A percentile compares a stretch with the other conserved stretches of the same genome.
These are phyloP conservation scores for Pantala flavescens DNA, from an alignment of 1,140 invertebrate species.

Conservation along the genomic window DNA sequence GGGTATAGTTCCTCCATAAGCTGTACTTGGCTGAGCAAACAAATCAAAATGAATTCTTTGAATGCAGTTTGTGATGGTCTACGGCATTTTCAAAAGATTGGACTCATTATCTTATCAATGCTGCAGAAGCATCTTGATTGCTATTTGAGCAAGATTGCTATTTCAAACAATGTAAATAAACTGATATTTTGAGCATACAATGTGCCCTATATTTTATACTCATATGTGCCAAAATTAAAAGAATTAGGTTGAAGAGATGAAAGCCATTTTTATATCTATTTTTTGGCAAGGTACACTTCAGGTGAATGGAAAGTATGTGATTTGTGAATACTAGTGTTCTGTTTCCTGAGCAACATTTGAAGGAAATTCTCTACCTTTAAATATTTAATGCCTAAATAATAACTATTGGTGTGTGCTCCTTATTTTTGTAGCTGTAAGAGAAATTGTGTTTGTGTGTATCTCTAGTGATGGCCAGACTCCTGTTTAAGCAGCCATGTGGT, in stretches of 20 bases:
- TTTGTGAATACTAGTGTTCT: not conserved
- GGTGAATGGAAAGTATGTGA: not conserved
- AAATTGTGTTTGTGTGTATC: not conserved
- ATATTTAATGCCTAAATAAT: not conserved
- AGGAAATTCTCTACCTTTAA: not conserved
- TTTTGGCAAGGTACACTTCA: constrained; percentile 4
- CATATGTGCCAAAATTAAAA: not conserved
- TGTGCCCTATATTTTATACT: not conserved
- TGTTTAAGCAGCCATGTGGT: not conserved
- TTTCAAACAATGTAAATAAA: not conserved
- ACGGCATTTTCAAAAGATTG: not conserved
- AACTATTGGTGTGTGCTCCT: not conserved
- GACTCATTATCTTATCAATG: not conserved
- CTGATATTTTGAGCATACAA: not conserved
- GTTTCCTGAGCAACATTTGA: not conserved
- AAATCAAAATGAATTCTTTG: not conserved
- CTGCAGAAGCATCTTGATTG: not conserved
- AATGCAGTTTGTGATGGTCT: not conserved
- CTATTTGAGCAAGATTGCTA: not conserved
- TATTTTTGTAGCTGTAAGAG: not conserved
- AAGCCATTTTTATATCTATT: not conserved
- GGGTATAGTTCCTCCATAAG: not conserved
- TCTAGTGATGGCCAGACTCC: not conserved
- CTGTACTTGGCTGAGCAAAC: not conserved
- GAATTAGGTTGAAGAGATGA: not conserved